A percentile compares a stretch with the other conserved stretches of the same genome.
phyloP scores from a whole-genome alignment of 53 echinoderm and acorn worm species.

The Henricia sp. region DNA sequence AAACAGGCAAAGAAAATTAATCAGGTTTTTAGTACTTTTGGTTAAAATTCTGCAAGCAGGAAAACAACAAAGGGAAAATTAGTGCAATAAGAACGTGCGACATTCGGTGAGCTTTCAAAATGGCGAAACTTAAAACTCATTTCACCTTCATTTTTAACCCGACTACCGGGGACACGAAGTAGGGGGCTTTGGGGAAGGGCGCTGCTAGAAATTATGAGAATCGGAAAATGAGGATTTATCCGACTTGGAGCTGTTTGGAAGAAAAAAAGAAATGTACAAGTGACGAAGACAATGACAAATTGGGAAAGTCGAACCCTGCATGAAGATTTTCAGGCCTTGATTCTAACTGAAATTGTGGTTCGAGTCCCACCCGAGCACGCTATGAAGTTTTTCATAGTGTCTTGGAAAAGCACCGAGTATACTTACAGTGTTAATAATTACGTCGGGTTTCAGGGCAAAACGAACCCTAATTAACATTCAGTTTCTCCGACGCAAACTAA shows the following conservation, averaged over 20 bases:
- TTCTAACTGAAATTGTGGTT: too few species aligned
- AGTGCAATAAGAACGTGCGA: constrained; percentile 23
- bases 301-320: neutral
- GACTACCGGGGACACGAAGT: neutral
- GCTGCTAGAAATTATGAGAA: constrained; percentile 8
- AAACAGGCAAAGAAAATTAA: too few species aligned
- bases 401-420: too few species aligned
- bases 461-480: too few species aligned
- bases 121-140: neutral
- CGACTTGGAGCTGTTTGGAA: constrained; percentile 15
- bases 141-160: neutral
- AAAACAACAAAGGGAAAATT: neutral
- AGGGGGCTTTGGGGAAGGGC: neutral
- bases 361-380: too few species aligned
- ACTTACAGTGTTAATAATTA: too few species aligned
- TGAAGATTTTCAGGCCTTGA: neutral
- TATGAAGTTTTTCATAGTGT: too few species aligned
- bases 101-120: neutral
- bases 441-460: too few species aligned
- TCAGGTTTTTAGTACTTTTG: too few species aligned
- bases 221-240: neutral
- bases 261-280: constrained; percentile 9
- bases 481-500: too few species aligned
- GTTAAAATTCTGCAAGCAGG: too few species aligned
- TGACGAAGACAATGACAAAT: neutral